Conservation (phyloP, 1,140 invertebrate species). For the Psix sp. region DNA sequence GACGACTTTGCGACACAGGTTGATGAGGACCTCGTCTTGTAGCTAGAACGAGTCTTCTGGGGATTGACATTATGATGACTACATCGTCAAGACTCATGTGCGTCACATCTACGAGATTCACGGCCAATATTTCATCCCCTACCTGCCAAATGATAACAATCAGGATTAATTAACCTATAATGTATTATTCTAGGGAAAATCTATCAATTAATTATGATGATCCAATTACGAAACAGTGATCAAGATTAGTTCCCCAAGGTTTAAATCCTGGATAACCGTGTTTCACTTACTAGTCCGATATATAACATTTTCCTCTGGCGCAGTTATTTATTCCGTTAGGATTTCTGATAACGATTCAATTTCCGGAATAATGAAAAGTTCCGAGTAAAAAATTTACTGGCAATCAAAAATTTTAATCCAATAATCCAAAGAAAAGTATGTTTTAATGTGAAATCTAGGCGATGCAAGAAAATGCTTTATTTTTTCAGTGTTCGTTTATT, state of each 20-base stretch:
- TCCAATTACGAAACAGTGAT: background rate
- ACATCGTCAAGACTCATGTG: slow-evolving; percentile 99
- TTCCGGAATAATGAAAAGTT: too few species aligned
- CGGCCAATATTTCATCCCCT: slow-evolving; percentile 98
- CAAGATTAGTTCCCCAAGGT: background rate
- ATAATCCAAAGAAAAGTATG: too few species aligned
- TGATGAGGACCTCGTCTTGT: slow-evolving; percentile 86
- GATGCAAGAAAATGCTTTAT: too few species aligned
- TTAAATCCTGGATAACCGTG: background rate
- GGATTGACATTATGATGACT: slow-evolving; percentile 99
- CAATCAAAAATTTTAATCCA: too few species aligned
- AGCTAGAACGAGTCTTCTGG: slow-evolving; percentile 93
- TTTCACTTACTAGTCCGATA: too few species aligned
- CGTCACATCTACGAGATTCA: slow-evolving; percentile 97
- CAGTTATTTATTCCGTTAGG: too few species aligned
- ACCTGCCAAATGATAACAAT: slow-evolving; percentile 79
- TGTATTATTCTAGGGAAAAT: slow-evolving; percentile 27
- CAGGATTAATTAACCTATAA: slow-evolving; percentile 34
- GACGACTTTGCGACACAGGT: slow-evolving; percentile 70
- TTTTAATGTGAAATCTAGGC: too few species aligned
- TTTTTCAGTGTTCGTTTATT: too few species aligned
- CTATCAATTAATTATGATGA: slow-evolving; percentile 30
- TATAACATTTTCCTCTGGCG: too few species aligned
- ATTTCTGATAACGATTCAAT: too few species aligned
- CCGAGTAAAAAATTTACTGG: too few species aligned